phyloP scores from a whole-genome alignment of 1,140 invertebrate species.

The Latrodectus geometricus region DNA sequence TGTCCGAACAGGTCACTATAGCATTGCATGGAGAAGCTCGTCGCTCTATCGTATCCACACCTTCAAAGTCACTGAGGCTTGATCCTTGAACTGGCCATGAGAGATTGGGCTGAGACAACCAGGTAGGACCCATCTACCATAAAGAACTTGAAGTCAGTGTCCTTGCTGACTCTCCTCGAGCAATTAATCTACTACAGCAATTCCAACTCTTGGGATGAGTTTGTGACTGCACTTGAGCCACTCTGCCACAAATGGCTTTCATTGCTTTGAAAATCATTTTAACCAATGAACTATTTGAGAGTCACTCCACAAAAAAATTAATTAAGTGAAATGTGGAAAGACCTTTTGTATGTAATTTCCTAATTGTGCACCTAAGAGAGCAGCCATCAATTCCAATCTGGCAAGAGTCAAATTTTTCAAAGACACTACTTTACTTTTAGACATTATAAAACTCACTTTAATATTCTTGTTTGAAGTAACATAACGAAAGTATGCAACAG shows the following conservation, averaged over 20 bases:
- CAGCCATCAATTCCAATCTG: background rate
- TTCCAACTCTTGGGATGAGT: background rate
- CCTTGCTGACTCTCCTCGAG: background rate
- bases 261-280: conserved; percentile 42
- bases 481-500: background rate
- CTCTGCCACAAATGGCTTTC: conserved; percentile 68
- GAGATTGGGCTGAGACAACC: background rate
- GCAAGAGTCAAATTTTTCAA: conserved; percentile 1
- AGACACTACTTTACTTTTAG: background rate
- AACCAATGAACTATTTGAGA: no score
- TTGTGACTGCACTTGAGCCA: conserved; percentile 65
- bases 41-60: background rate
- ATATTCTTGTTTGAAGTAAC: background rate
- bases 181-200: background rate
- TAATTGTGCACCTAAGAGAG: background rate
- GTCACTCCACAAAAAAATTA: conserved; percentile 59
- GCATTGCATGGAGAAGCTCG: background rate
- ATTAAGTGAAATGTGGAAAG: background rate
- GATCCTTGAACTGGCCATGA: background rate
- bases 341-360: background rate
- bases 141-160: background rate
- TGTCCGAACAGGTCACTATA: background rate
- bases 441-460: background rate
- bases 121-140: background rate
- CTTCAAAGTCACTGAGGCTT: no score